phyloP scores from a whole-genome alignment of 2,888 invertebrate genomes.

The Lycaena phlaeas region DNA sequence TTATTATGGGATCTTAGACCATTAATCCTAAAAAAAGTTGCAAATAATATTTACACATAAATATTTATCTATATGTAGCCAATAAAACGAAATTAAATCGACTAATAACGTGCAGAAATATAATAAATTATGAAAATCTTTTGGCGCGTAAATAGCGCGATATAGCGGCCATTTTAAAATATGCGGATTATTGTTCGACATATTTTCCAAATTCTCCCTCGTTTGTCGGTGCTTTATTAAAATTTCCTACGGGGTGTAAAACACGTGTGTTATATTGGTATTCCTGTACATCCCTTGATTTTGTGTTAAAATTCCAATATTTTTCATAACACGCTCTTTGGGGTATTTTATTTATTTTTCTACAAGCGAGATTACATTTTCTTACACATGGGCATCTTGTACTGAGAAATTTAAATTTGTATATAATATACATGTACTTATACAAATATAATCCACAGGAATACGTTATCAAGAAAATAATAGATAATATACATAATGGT shows the following conservation, averaged over 20 bases:
- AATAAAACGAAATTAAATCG: no score
- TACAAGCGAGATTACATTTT: not conserved
- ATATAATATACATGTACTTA: no score
- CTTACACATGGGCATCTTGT: not conserved
- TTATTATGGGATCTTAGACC: no score
- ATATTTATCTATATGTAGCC: no score
- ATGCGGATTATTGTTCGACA: slow-evolving; percentile 28
- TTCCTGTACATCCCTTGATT: not conserved
- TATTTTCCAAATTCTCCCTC: slow-evolving; percentile 30
- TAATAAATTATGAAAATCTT: not conserved
- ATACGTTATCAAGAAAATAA: no score
- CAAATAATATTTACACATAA: no score
- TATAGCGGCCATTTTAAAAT: slow-evolving; percentile 13
- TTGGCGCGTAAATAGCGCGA: not conserved
- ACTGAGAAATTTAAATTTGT: no score
- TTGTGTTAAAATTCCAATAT: not conserved
- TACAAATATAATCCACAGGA: no score
- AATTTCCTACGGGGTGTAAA: slow-evolving; percentile 31
- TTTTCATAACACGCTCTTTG: not conserved
- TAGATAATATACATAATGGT: no score
- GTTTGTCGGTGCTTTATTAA: slow-evolving; percentile 35
- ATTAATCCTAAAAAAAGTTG: no score
- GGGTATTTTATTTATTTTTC: not conserved
- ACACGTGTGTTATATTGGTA: slow-evolving; percentile 25
- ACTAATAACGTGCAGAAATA: no score